These are phyloP conservation scores for Chamaedrilus cognettii DNA, from an alignment of 2,888 invertebrate species.

Conservation along the genomic window DNA sequence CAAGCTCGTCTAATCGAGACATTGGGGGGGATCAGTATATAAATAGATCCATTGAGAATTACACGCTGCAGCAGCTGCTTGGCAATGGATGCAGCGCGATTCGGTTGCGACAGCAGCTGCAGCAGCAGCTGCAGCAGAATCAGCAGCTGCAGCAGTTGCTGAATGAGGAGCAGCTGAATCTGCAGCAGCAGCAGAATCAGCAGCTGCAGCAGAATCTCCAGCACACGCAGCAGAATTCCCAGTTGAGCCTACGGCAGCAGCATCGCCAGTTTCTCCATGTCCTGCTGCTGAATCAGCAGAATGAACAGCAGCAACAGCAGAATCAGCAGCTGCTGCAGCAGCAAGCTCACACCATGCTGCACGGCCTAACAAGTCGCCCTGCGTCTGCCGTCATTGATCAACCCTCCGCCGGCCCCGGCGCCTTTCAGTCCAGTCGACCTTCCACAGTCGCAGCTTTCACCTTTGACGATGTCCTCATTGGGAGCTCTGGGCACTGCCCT, in stretches of 20 bases:
- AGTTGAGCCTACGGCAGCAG: no score
- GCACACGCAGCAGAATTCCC: no score
- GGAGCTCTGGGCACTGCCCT: neutral
- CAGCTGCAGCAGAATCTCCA: neutral
- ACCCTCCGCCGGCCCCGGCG: neutral
- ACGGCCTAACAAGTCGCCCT: neutral
- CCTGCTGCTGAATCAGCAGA: neutral
- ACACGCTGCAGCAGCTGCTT: constrained; percentile 15
- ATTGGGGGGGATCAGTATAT: no score
- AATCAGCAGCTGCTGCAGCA: neutral
- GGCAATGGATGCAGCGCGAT: neutral
- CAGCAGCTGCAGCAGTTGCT: neutral
- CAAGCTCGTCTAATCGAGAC: no score
- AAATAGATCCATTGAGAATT: constrained; percentile 8
- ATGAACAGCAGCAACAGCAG: no score
- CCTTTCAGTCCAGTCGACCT: constrained; percentile 9
- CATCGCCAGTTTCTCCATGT: neutral
- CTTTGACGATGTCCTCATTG: neutral
- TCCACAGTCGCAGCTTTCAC: constrained; percentile 8
- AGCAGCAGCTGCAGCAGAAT: neutral
- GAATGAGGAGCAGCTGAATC: neutral
- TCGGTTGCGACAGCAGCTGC: neutral
- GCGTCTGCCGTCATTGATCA: neutral
- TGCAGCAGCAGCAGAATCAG: neutral
- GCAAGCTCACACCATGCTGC: neutral